Evolutionary conservation across 2,888 invertebrate species (phyloP), one percentile per base, ranked within the genome.

Genomic region (Agrotis clavis): DNA sequence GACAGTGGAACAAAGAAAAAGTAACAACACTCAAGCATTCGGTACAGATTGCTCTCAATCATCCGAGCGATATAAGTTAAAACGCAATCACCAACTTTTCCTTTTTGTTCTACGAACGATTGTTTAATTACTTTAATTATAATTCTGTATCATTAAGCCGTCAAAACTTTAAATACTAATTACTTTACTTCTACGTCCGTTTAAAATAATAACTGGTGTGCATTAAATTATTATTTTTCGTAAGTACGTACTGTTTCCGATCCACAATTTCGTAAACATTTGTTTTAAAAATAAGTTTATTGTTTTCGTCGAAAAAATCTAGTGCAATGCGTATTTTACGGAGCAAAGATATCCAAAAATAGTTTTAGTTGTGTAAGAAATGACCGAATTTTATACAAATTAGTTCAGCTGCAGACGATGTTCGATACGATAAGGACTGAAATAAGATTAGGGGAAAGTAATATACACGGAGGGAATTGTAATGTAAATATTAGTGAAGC

Each of bases 61-160:
- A 67, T 53, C 65, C 70, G 51, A 74, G 70, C 70, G 71, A 48
- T 59, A 47, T 53, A 67, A 64, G 53, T 50, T 53, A 59, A 74
- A 71, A 70, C 82, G 67, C 70, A 81, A 81, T 57, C 21, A 69
- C 30, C 48, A 60, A 74, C 69, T 78, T 78, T 80, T 78, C 67
- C 59, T 71, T 67, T 77, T 67, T 53, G 35, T 57, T 74, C 14
- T 21, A 64, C 56, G 25, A 68, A 63, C 63, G n/a, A 59, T 65
- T 60, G 71, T 66, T 59, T 77, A 56, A 76, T 79, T 56, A 71
- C 71, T 65, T 48, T 41, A 56, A 68, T 68, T 63, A 30, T 50
- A 68, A 65, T 61, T 67, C 47, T 65, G 19, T 61, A 65, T 50
- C 16, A 65, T 79, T 74, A 79, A n/a, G 48, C 56, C 16, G 62